Conservation (phyloP, 2,888 invertebrate species). For the Cephus spinipes region DNA sequence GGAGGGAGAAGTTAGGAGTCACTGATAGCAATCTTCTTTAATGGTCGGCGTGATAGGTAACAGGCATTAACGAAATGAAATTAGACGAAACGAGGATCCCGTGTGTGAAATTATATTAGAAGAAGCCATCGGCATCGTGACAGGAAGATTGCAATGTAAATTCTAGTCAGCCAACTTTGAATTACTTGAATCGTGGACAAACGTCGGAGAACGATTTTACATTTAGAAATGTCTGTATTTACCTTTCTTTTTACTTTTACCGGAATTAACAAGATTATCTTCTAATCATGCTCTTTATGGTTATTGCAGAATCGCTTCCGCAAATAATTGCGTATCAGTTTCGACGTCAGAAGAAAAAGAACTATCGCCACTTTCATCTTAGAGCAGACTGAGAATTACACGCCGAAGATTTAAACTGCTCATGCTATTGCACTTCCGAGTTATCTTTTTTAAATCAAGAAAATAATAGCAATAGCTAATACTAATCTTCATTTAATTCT, state of each 20-base stretch:
- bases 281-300: background rate
- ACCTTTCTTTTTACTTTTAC: background rate
- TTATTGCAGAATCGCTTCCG: background rate
- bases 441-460: background rate
- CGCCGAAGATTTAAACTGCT: background rate
- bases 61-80: no score
- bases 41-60: no score
- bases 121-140: background rate
- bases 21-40: no score
- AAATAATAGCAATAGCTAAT: background rate
- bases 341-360: background rate
- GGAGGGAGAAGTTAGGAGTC: background rate
- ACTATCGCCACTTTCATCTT: background rate
- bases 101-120: no score
- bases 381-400: background rate
- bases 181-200: background rate
- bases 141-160: background rate
- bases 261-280: background rate
- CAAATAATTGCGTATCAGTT: background rate
- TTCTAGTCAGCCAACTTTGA: background rate
- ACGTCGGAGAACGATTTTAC: no score
- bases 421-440: background rate
- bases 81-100: no score
- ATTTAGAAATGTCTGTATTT: background rate
- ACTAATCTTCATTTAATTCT: no score